Evolutionary conservation across 1,140 invertebrate genomes (phyloP), one percentile per base, ranked within the genome.

Genomic region (Tetramorium alpestre): DNA sequence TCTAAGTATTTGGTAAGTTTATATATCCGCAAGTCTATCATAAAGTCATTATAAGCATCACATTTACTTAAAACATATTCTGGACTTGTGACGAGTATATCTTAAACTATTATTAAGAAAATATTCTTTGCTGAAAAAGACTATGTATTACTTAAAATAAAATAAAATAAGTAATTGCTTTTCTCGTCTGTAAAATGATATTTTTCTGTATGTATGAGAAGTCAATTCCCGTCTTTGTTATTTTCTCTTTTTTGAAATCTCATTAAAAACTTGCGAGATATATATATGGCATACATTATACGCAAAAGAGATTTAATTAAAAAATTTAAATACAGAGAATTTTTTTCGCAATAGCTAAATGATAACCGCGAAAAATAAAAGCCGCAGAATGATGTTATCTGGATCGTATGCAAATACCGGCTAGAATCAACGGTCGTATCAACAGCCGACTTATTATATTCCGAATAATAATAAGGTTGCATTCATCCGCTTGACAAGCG

Each of bases 391-490:
- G 69, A 49, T 62, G 51, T 11, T 47, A n/a, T 38, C 33, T 41
- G 60, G n/a, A 75, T 81, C 56, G 54, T 56, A 86, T 81, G 82
- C 67, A 89, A 86, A 88, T 89, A 1, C n/a, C 25, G 22, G 70
- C 2, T 49, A 33, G 86, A 89, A 88, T 88, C 88, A 81, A 44
- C 62, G 38, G 11, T 28, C 67, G 38, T 89, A 89, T 86, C 87
- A 81, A 86, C 82, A 44, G 49, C 28, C 51, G 72, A 88, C 88
- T 92, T 90, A 91, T 92, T 91, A 92, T 89, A 92, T 91, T 87
- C 82, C 75, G 91, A 91, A 90, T 92, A 87, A 87, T 91, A 91
- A 89, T 91, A 82, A 86, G 85, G 22, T 75, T 38, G 65, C 67
- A 49, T 54, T 60, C 72, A 58, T 33, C 56, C 49, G 70, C 47